Base-by-base conservation (phyloP, 2,888 invertebrate genomes). In the Cerceris rybyensis region DNA sequence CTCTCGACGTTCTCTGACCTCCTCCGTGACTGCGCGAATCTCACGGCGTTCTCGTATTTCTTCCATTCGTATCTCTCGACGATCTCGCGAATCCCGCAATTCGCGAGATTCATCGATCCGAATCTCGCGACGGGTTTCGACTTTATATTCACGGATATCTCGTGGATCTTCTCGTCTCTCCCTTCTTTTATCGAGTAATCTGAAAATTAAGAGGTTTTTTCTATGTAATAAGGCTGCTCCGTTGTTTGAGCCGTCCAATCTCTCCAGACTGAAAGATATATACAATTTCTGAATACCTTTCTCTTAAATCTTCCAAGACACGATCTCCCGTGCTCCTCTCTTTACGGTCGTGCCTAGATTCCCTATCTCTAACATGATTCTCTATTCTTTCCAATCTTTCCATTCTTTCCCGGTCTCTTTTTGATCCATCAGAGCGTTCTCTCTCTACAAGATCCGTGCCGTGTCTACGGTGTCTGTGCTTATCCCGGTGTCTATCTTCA, bases 221-320 rank as follows among this genome's bases (percentile, higher is more conserved):
- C 1, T 16, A 54, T n/a, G 54, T 28, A 4, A 28, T 28, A 28
- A 28, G 28, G 4, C 28, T 28, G 28, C 28, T 28, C 4, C 4
- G 28, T 28, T 4, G 4, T 28, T 28, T 28, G 28, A 28, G 28
- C 28, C 28, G 4, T 28, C 28, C 4, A 28, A 28, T 28, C 28
- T 28, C 28, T 4, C 1, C 4, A 28, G 28, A 28, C 28, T 28
- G 28, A 4, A 28, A 11, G 39, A 28, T 49, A 8, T 49, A 6
- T 28, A 28, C 28, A 28, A 9, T 4, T 6, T 11, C 41, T 46
- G 66, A 73, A 64, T 77, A 93, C 88, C 96, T 94, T 86, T 96
- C 96, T 84, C 97, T 94, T 88, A 97, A 93, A 92, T 97, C 97
- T 90, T 96, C 96, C 75, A 96, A 93, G 72, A 96, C 95, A 83